These are phyloP conservation scores for Pandemis heparana DNA, from an alignment of 2,888 invertebrate species.

Conservation along the genomic window DNA sequence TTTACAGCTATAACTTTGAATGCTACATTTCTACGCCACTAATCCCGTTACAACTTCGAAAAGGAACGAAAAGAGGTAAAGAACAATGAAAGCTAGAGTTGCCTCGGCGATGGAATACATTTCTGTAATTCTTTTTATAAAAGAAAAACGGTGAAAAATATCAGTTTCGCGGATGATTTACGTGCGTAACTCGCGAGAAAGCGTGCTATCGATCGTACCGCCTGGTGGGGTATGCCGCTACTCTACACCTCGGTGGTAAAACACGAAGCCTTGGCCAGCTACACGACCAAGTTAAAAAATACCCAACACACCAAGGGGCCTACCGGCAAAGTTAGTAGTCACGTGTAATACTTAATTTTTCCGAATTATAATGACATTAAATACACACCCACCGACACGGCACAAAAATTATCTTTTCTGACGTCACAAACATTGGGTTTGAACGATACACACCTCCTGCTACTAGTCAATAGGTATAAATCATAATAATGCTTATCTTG, in stretches of 20 bases:
- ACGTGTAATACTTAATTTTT: constrained; percentile 44
- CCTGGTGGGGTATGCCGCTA: constrained; percentile 69
- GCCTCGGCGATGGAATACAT: constrained; percentile 83
- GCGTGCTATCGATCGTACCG: constrained; percentile 68
- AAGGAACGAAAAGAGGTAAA: constrained; percentile 78
- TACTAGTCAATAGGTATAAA: neutral
- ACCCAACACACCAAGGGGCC: constrained; percentile 37
- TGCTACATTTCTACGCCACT: constrained; percentile 63
- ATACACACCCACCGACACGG: constrained; percentile 50
- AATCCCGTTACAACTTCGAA: constrained; percentile 81
- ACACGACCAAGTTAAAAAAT: constrained; percentile 54
- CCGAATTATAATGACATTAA: constrained; percentile 39
- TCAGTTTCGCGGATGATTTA: constrained; percentile 45
- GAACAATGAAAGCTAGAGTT: constrained; percentile 76
- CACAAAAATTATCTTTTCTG: constrained; percentile 45
- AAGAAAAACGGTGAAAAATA: constrained; percentile 52
- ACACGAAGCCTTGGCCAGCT: constrained; percentile 67
- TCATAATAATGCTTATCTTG: constrained; percentile 19
- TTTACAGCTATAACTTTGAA: constrained; percentile 53
- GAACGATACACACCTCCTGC: constrained; percentile 33
- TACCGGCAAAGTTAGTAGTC: constrained; percentile 30
- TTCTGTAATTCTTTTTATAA: constrained; percentile 55
- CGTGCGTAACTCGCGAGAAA: constrained; percentile 51
- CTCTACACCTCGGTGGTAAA: constrained; percentile 61
- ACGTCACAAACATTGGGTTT: constrained; percentile 29